Evolutionary conservation across 2,113 vertebrate genomes (phyloP).

Genomic region (Gadus chalcogrammus): DNA sequence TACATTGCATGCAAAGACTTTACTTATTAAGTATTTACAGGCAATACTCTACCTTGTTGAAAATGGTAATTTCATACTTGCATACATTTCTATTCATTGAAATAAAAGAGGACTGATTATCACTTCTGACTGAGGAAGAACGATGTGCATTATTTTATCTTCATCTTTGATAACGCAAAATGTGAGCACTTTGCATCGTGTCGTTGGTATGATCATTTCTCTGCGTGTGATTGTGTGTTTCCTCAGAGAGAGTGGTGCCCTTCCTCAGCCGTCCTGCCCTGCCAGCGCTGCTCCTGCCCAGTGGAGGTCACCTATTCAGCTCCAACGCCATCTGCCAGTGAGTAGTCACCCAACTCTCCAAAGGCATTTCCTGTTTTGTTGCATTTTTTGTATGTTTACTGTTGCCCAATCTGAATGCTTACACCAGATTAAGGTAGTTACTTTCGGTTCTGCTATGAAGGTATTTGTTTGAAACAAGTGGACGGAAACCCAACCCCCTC

Average conservation of each 20-base stretch:
- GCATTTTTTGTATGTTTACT: background rate
- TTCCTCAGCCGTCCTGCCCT: slow-evolving; percentile 72
- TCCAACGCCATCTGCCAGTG: slow-evolving; percentile 85
- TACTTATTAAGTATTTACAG: background rate
- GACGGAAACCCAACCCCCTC: slow-evolving; percentile 72
- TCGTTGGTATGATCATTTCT: background rate
- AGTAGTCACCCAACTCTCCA: slow-evolving; percentile 39
- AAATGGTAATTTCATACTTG: too few species aligned
- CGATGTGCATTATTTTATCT: too few species aligned
- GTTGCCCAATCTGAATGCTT: background rate
- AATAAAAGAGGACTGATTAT: too few species aligned
- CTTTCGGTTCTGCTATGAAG: slow-evolving; percentile 52
- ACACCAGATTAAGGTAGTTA: background rate
- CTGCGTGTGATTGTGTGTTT: background rate
- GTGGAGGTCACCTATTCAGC: slow-evolving; percentile 78
- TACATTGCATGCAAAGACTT: slow-evolving; percentile 9
- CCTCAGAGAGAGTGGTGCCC: slow-evolving; percentile 77
- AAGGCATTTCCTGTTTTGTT: background rate
- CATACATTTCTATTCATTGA: too few species aligned
- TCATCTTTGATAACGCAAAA: too few species aligned
- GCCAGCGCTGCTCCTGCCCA: slow-evolving; percentile 76
- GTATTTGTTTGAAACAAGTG: slow-evolving; percentile 80
- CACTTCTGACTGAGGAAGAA: too few species aligned
- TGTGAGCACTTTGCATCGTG: too few species aligned
- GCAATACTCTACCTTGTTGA: background rate